Percentiles rank a stretch among this genome's conserved stretches.
Conservation (phyloP, 2,797 vertebrate species). For the Peromyscus nudipes region DNA sequence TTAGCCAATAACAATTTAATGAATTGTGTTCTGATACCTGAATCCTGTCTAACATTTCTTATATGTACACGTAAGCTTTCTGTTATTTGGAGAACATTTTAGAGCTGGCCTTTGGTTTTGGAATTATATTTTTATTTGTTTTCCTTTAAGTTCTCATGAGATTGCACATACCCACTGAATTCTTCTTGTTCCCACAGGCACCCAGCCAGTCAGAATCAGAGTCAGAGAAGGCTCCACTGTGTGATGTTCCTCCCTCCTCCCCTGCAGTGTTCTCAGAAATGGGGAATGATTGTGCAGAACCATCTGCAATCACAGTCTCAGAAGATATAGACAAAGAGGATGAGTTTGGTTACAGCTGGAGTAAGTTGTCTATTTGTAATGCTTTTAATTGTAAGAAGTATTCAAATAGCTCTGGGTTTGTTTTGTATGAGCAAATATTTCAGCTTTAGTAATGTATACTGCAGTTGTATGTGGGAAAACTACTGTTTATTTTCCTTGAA, state of each 20-base stretch:
- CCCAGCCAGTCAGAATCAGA: slow-evolving; percentile 89
- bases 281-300: slow-evolving; percentile 86
- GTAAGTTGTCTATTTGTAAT: slow-evolving; percentile 90
- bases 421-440: slow-evolving; percentile 11
- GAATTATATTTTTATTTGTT: slow-evolving; percentile 66
- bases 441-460: background rate
- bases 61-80: slow-evolving; percentile 67
- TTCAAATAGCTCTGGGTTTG: background rate
- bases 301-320: slow-evolving; percentile 86
- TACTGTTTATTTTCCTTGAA: slow-evolving; percentile 67
- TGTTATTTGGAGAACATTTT: slow-evolving; percentile 70
- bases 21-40: slow-evolving; percentile 81
- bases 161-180: slow-evolving; percentile 60
- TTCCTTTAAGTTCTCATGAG: slow-evolving; percentile 42
- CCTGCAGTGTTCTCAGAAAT: slow-evolving; percentile 89
- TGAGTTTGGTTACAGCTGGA: slow-evolving; percentile 97
- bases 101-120: slow-evolving; percentile 70
- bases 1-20: slow-evolving; percentile 78
- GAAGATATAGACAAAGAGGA: slow-evolving; percentile 91
- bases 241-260: slow-evolving; percentile 83
- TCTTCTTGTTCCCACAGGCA: slow-evolving; percentile 88
- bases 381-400: background rate
- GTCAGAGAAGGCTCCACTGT: slow-evolving; percentile 88
- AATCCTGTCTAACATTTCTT: slow-evolving; percentile 74
- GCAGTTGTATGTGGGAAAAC: background rate